A percentile compares a stretch with the other conserved stretches of the same genome.
phyloP scores from a whole-genome alignment of 2,113 vertebrate species.

The Junco hyemalis region DNA sequence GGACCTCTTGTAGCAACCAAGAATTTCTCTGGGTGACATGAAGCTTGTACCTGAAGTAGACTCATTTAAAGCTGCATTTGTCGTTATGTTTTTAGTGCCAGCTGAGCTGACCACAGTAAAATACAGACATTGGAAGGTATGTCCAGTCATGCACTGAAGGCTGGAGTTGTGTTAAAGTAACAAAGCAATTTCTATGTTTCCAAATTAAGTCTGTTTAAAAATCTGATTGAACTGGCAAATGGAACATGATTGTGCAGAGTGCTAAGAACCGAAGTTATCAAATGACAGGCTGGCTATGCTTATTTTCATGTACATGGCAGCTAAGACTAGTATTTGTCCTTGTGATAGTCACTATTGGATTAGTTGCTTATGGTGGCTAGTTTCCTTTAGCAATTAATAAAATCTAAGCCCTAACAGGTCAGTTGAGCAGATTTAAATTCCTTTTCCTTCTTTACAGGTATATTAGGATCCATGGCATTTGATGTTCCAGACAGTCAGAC shows the following conservation, averaged over 20 bases:
- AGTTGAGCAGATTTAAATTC: background rate
- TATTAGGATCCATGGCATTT: background rate
- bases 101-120: background rate
- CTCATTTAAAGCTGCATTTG: background rate
- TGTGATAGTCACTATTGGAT: background rate
- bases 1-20: background rate
- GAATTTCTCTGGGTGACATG: background rate
- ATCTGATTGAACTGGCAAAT: background rate
- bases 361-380: background rate
- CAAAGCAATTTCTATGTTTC: background rate
- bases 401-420: background rate
- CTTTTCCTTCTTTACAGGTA: background rate
- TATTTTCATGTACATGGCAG: background rate
- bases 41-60: background rate
- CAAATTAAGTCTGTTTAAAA: background rate
- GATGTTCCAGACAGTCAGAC: background rate
- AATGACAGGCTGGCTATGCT: background rate
- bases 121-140: background rate
- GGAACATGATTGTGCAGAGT: background rate
- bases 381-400: background rate
- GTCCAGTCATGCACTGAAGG: background rate
- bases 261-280: background rate
- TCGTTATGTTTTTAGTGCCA: background rate
- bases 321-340: background rate
- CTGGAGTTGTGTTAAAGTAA: background rate